Conservation (phyloP, 2,113 vertebrate genomes). For the Ciconia stormi region DNA sequence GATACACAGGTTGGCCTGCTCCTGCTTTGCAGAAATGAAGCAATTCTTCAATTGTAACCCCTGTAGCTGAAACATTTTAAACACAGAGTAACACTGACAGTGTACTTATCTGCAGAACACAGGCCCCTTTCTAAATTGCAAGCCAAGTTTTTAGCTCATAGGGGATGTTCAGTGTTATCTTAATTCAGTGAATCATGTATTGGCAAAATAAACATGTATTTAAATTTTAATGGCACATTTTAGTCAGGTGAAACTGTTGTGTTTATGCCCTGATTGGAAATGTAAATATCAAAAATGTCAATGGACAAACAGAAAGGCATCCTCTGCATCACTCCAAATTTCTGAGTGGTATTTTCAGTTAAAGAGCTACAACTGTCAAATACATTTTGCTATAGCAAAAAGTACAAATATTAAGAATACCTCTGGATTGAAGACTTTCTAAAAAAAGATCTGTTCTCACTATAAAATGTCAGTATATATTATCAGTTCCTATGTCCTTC, state of each 20-base stretch:
- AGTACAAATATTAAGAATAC: background rate
- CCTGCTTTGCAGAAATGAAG: background rate
- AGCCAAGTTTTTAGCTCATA: background rate
- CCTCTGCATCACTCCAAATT: background rate
- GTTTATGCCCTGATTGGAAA: background rate
- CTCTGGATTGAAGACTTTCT: background rate
- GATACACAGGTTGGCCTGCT: background rate
- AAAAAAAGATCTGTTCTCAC: background rate
- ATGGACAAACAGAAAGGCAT: background rate
- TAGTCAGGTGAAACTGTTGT: background rate
- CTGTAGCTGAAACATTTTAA: conserved; percentile 13
- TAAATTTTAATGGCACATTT: conserved; percentile 23
- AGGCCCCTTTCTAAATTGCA: background rate
- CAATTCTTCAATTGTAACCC: background rate
- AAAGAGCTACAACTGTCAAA: background rate
- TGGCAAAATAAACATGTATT: conserved; percentile 41
- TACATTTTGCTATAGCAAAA: background rate
- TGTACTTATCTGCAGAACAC: conserved; percentile 3
- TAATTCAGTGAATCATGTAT: conserved; percentile 31
- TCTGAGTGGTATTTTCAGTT: background rate
- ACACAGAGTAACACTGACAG: conserved; percentile 4
- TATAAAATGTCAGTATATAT: background rate
- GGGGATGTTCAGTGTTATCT: conserved; percentile 24
- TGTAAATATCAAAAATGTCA: conserved; percentile 31
- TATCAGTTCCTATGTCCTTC: background rate